A percentile compares a stretch with the other conserved stretches of the same genome.
These are phyloP conservation scores for Cremastobaeus sp. DNA, from an alignment of 2,888 invertebrate genomes.

Conservation along the genomic window DNA sequence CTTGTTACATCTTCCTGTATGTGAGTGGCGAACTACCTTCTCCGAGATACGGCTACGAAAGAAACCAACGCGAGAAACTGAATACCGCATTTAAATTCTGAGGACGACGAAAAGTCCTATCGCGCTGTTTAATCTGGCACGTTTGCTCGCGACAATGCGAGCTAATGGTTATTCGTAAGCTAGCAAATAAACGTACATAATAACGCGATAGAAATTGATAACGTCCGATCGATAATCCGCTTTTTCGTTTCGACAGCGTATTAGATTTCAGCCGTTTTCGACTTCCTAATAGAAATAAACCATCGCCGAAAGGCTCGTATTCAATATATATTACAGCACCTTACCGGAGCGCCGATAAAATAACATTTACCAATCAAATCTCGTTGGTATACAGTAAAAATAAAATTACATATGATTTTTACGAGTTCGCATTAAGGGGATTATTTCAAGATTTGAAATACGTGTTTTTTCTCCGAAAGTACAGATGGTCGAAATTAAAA, in stretches of 20 bases:
- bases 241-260: conserved; percentile 27
- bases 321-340: no score
- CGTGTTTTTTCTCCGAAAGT: no score
- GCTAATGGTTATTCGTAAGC: conserved; percentile 51
- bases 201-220: conserved; percentile 38
- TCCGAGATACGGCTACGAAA: conserved; percentile 40
- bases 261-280: conserved; percentile 5
- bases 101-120: conserved; percentile 58
- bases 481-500: conserved; percentile 23
- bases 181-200: conserved; percentile 40
- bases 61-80: conserved; percentile 58
- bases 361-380: no score
- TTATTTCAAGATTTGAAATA: no score
- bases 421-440: no score
- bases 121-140: conserved; percentile 59
- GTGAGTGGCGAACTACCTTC: conserved; percentile 58
- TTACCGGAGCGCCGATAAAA: no score
- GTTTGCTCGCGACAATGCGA: conserved; percentile 60
- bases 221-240: conserved; percentile 21
- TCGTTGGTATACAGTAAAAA: no score
- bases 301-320: no score
- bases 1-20: conserved; percentile 61
- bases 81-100: conserved; percentile 61
- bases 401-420: no score
- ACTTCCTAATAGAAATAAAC: neutral